Conservation (phyloP, 2,113 vertebrate species). For the Ptychochromis oligacanthus region DNA sequence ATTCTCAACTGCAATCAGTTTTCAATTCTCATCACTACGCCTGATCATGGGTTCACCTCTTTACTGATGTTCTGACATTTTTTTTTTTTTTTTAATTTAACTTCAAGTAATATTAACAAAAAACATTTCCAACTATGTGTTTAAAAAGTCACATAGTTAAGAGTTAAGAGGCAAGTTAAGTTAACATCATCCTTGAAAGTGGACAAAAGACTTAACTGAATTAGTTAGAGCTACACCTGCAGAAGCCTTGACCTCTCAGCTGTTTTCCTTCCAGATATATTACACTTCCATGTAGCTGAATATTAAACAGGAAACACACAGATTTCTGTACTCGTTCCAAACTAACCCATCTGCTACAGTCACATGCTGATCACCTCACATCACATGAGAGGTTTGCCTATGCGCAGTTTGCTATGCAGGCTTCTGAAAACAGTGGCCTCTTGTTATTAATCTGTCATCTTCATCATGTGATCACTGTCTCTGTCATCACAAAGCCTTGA, state of each 20-base stretch:
- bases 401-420: neutral
- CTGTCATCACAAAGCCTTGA: neutral
- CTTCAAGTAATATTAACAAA: neutral
- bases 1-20: neutral
- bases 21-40: neutral
- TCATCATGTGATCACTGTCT: conserved; percentile 14
- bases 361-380: conserved; percentile 1
- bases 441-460: neutral
- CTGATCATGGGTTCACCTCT: neutral
- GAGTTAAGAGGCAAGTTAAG: neutral
- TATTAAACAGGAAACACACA: neutral
- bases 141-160: neutral
- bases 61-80: neutral
- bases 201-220: neutral
- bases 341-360: neutral
- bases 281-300: neutral
- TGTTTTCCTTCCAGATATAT: neutral
- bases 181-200: neutral
- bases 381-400: conserved; percentile 20
- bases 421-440: conserved; percentile 14
- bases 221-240: neutral
- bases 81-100: neutral
- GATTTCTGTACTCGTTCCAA: neutral
- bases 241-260: neutral
- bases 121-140: neutral